Conservation (phyloP, 2,888 invertebrate genomes). For the Tenthredo mesomela region DNA sequence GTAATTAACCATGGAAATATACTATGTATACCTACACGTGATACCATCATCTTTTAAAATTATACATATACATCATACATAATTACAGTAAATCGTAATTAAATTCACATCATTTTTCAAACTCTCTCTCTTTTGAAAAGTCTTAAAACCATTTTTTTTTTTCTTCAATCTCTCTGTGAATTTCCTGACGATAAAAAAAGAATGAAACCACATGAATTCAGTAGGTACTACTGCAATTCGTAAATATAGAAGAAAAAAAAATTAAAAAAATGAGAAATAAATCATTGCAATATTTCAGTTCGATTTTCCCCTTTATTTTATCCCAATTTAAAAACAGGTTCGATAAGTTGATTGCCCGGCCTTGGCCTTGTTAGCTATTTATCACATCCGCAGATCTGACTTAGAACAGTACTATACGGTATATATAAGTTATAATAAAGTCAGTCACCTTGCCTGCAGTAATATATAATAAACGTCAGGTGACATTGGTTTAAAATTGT, state of each 20-base stretch:
- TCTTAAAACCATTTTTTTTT: background rate
- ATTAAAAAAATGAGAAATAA: too few relatives aligned
- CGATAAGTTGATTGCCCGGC: constrained; percentile 44
- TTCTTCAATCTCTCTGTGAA: background rate
- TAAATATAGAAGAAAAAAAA: background rate
- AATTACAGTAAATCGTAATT: background rate
- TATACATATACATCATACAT: background rate
- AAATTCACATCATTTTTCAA: background rate
- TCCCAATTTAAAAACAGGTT: background rate
- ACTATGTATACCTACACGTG: background rate
- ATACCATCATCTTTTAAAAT: constrained; percentile 2
- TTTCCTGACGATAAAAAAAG: background rate
- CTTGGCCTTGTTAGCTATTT: constrained; percentile 44
- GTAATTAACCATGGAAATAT: background rate
- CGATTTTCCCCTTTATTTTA: background rate
- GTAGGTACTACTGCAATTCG: background rate
- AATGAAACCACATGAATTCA: background rate
- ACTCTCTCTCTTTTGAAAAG: background rate
- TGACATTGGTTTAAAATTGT: background rate
- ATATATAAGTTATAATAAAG: background rate
- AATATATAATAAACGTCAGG: background rate
- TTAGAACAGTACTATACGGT: background rate
- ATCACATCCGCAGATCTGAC: constrained; percentile 31
- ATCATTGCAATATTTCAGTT: background rate
- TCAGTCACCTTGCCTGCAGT: background rate